Evolutionary conservation across 1,140 invertebrate species (phyloP).

Genomic region (Eriocheir sinensis): DNA sequence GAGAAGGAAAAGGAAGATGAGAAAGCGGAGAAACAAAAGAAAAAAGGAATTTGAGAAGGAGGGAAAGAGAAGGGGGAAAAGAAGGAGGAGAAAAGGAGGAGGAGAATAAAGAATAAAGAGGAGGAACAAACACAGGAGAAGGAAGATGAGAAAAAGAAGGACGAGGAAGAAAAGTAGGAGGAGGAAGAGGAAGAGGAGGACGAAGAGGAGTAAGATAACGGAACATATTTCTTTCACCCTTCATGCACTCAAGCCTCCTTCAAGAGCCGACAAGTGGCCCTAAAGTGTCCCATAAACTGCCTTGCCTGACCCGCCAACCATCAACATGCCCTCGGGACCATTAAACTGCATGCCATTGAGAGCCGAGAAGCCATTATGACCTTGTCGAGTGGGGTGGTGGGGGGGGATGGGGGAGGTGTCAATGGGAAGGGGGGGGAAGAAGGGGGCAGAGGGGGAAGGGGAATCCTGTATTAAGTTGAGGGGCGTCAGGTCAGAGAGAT

Average conservation of each 20-base stretch:
- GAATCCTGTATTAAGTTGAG: too few species aligned
- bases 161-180: not conserved
- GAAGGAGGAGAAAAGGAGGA: too few species aligned
- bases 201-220: not conserved
- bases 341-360: constrained; percentile 11
- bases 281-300: not conserved
- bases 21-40: too few species aligned
- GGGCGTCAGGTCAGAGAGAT: not conserved
- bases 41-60: too few species aligned
- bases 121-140: too few species aligned
- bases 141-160: too few species aligned
- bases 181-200: not conserved
- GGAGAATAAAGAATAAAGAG: too few species aligned
- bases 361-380: not conserved
- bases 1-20: too few species aligned
- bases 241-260: not conserved
- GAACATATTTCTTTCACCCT: not conserved
- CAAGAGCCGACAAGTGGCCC: not conserved
- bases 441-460: not conserved
- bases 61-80: too few species aligned
- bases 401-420: not conserved
- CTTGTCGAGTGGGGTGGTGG: not conserved
- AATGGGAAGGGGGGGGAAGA: too few species aligned
- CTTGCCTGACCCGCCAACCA: not conserved
- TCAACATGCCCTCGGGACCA: not conserved